A percentile compares a stretch with the other conserved stretches of the same genome.
Conservation (phyloP, 2,113 vertebrate species). For the Phyllostomus discolor region DNA sequence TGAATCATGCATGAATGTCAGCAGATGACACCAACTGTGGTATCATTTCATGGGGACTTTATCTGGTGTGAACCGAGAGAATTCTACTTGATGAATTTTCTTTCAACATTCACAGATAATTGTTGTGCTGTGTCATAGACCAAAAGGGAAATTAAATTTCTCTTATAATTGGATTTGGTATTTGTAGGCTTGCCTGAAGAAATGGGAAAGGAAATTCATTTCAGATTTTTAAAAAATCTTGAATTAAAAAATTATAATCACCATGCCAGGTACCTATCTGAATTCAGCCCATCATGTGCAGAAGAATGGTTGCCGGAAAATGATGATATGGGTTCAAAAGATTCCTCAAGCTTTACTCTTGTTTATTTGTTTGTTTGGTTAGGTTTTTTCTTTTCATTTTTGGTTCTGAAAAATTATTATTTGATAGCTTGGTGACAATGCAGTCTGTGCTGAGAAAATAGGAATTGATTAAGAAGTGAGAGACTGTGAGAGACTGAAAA, state of each 20-base stretch:
- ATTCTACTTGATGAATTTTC: conserved; percentile 23
- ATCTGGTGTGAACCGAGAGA: conserved; percentile 23
- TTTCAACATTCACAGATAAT: conserved; percentile 50
- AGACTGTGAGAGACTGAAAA: conserved; percentile 55
- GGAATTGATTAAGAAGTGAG: conserved; percentile 71
- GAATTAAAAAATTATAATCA: conserved; percentile 29
- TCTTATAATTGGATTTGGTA: conserved; percentile 58
- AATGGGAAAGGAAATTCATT: conserved; percentile 51
- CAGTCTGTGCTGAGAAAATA: conserved; percentile 60
- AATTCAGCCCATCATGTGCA: neutral
- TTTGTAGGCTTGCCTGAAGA: conserved; percentile 48
- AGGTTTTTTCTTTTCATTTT: conserved; percentile 13
- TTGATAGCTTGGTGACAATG: conserved; percentile 56
- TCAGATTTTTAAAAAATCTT: conserved; percentile 5
- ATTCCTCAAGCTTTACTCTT: neutral
- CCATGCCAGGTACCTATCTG: neutral
- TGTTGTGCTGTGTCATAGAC: conserved; percentile 45
- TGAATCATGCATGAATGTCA: conserved; percentile 67
- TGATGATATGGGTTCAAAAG: neutral
- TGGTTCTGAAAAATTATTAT: conserved; percentile 54
- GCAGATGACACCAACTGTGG: neutral
- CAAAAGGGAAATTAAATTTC: conserved; percentile 67
- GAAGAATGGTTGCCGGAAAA: neutral
- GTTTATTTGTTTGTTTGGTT: conserved; percentile 39
- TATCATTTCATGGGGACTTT: conserved; percentile 37